Conservation (phyloP, 2,113 vertebrate genomes). For the Vidua macroura region DNA sequence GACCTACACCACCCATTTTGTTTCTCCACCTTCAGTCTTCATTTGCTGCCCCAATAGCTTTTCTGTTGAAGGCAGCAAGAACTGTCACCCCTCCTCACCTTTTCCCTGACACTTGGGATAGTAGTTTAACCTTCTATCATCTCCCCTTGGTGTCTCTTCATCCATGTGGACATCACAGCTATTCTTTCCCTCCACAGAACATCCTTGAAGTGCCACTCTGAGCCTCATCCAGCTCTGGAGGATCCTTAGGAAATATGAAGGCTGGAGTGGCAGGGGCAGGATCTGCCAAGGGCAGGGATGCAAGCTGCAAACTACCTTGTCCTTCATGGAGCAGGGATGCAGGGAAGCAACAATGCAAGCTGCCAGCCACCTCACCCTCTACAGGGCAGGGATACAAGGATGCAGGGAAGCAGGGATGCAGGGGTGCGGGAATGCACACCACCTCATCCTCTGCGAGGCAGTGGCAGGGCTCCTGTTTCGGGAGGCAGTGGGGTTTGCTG, state of each 20-base stretch:
- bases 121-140: neutral
- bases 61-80: neutral
- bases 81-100: neutral
- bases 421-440: neutral
- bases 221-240: neutral
- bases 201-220: neutral
- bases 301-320: neutral
- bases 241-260: neutral
- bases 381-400: neutral
- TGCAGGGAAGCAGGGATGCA: too few relatives aligned
- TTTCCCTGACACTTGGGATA: neutral
- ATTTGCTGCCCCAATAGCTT: neutral
- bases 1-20: accelerated
- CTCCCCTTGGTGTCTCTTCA: neutral
- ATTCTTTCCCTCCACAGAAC: neutral
- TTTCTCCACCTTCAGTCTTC: neutral
- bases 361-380: neutral
- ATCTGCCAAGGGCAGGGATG: neutral
- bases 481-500: neutral
- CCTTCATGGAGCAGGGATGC: neutral
- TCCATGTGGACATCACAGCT: neutral
- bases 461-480: neutral
- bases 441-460: neutral
- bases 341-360: neutral
- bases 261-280: neutral